These are phyloP conservation scores for Chrysolina oricalcia DNA, from an alignment of 2,888 invertebrate species.

Conservation along the genomic window DNA sequence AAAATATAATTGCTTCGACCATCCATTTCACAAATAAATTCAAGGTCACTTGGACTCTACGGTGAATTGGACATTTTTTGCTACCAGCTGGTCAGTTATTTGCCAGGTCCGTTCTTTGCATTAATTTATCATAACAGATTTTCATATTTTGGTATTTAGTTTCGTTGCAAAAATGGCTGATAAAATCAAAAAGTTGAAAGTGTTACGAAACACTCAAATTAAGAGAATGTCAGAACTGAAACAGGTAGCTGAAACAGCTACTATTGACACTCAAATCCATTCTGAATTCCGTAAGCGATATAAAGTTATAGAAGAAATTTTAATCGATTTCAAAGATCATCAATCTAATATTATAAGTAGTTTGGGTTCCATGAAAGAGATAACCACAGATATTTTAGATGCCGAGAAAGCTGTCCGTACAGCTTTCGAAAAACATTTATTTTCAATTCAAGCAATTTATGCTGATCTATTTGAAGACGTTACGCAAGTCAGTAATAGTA, in stretches of 20 bases:
- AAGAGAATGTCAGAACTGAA: slow-evolving; percentile 9
- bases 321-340: neutral
- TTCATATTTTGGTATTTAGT: no score
- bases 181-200: slow-evolving; percentile 20
- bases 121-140: no score
- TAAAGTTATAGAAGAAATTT: slow-evolving; percentile 23
- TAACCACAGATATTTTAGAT: slow-evolving; percentile 8
- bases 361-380: slow-evolving; percentile 1
- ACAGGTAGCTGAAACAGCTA: slow-evolving; percentile 14
- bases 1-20: no score
- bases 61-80: no score
- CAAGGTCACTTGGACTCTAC: no score
- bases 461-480: slow-evolving; percentile 5
- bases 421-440: slow-evolving; percentile 3
- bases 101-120: no score
- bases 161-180: slow-evolving; percentile 19
- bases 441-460: slow-evolving; percentile 7
- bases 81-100: no score
- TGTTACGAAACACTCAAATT: slow-evolving; percentile 8
- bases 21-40: no score
- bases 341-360: no score
- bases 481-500: neutral
- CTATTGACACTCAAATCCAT: neutral
- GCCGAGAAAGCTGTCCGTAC: slow-evolving; percentile 9
- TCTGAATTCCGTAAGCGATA: slow-evolving; percentile 9